Percentiles rank a stretch among this genome's conserved stretches.
phyloP scores from a whole-genome alignment of 64 coral and sea anemone species.

The Orbicella faveolata region DNA sequence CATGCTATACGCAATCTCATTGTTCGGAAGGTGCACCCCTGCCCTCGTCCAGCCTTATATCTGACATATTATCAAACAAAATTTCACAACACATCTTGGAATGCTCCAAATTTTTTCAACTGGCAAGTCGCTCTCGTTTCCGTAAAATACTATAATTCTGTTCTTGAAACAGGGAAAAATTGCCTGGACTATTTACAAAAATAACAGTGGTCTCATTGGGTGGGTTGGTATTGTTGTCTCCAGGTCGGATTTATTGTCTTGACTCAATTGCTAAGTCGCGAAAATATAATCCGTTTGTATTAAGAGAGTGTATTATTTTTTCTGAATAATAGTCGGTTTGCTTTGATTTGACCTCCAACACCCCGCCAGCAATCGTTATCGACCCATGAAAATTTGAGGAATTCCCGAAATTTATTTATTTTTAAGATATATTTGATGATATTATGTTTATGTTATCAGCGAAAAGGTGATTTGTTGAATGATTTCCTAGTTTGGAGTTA shows the following conservation, averaged over 20 bases:
- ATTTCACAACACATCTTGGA: background rate
- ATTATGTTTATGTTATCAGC: constrained; percentile 4
- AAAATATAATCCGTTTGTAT: background rate
- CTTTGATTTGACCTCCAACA: background rate
- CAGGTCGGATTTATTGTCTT: background rate
- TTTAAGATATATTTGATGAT: background rate
- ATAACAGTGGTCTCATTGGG: background rate
- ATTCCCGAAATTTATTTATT: constrained; percentile 18
- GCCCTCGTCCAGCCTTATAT: background rate
- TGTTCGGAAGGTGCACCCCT: background rate
- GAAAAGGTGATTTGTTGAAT: background rate
- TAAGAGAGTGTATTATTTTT: background rate
- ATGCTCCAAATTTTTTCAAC: background rate
- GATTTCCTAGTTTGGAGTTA: background rate
- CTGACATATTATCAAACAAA: constrained; percentile 14
- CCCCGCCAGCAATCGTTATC: background rate
- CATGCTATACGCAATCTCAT: background rate
- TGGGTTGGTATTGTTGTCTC: background rate
- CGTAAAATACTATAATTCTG: background rate
- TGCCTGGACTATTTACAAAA: background rate
- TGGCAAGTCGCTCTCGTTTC: background rate
- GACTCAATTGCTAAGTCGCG: background rate
- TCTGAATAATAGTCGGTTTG: background rate
- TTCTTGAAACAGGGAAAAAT: background rate
- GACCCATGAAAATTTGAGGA: background rate